Percentiles rank a stretch among this genome's conserved stretches.
These are phyloP conservation scores for Mirza zaza DNA, from an alignment of 2,113 vertebrate species.

Conservation along the genomic window DNA sequence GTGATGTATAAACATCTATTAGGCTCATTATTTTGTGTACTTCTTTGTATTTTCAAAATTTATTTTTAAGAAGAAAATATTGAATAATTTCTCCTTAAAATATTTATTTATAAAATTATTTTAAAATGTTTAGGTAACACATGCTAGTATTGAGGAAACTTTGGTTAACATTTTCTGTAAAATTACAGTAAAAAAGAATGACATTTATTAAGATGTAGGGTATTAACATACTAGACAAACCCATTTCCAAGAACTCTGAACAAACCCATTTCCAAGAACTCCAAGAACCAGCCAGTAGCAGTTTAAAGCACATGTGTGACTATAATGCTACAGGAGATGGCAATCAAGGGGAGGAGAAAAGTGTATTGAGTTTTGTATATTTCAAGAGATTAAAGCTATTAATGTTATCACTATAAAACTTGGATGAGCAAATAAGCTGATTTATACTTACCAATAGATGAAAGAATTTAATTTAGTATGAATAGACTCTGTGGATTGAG, in stretches of 20 bases:
- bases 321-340: background rate
- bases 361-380: background rate
- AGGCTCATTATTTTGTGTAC: background rate
- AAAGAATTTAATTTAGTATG: conserved; percentile 63
- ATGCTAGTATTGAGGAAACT: background rate
- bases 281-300: background rate
- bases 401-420: conserved; percentile 33
- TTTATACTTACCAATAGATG: conserved; percentile 32
- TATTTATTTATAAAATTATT: background rate
- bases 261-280: conserved; percentile 1
- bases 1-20: background rate
- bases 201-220: background rate
- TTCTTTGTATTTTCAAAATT: background rate
- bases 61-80: background rate
- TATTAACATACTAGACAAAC: background rate
- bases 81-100: background rate
- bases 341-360: background rate
- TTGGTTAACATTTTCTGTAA: background rate
- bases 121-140: background rate
- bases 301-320: background rate
- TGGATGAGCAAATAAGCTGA: conserved; percentile 53
- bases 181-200: background rate
- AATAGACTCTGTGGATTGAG: conserved; percentile 18
- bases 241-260: background rate
- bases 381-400: conserved; percentile 52